Evolutionary conservation across 2,113 vertebrate genomes (phyloP).

Genomic region (Xenopus laevis): DNA sequence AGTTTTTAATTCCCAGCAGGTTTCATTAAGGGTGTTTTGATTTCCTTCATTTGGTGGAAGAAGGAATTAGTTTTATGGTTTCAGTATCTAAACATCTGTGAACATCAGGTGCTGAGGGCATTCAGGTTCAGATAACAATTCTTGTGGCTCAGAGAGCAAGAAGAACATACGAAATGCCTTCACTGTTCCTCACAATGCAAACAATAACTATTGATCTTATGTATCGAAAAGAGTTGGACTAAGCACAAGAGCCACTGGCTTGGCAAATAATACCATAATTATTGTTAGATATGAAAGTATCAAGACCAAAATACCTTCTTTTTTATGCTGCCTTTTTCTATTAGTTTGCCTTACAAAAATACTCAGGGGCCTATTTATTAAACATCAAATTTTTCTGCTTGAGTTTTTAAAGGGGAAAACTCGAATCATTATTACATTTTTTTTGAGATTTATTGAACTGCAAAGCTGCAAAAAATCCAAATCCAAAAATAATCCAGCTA

Average conservation of each 20-base stretch:
- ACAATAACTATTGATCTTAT: constrained; percentile 44
- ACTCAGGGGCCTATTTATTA: too few relatives aligned
- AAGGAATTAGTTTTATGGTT: constrained; percentile 50
- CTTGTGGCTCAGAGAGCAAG: constrained; percentile 52
- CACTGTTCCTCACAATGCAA: constrained; percentile 34
- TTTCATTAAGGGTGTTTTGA: constrained; percentile 51
- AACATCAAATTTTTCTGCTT: too few relatives aligned
- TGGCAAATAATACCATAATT: constrained; percentile 33
- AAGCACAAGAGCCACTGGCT: constrained; percentile 30
- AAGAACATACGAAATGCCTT: constrained; percentile 50
- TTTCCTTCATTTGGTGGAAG: constrained; percentile 49
- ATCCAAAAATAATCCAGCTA: too few relatives aligned
- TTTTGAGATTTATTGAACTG: too few relatives aligned
- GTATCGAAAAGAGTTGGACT: constrained; percentile 31
- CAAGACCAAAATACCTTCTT: too few relatives aligned
- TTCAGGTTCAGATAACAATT: constrained; percentile 50
- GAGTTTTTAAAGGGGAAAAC: too few relatives aligned
- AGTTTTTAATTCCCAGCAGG: constrained; percentile 61
- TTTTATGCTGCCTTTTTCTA: too few relatives aligned
- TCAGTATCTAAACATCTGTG: constrained; percentile 48
- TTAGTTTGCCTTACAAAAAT: too few relatives aligned
- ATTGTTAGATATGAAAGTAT: constrained; percentile 4
- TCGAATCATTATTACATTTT: too few relatives aligned
- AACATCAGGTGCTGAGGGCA: constrained; percentile 46
- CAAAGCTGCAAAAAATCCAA: too few relatives aligned